Evolutionary conservation across 2,113 vertebrate genomes (phyloP), one percentile per base, ranked within the genome.

Genomic region (Tragelaphus scriptus): DNA sequence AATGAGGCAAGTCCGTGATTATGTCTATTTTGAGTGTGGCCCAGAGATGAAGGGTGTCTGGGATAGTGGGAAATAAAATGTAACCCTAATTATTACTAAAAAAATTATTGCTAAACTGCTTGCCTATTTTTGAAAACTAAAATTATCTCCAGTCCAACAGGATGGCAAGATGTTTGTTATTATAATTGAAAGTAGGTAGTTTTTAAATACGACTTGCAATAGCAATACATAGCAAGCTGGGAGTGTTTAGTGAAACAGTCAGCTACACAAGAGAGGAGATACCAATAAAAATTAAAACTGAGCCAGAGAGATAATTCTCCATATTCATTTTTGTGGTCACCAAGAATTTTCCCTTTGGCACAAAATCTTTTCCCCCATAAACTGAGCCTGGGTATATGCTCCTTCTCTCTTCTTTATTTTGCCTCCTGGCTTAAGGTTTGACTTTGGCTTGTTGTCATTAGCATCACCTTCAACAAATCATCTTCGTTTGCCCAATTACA

Each of bases 391-490:
- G 15, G 86, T 80, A 88, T 77, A 86, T 85, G 84, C 49, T 93
- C 85, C 59, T 75, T 91, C 63, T 55, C 44, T 13, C 11, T 86
- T 32, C 17, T 58, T 68, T 75, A 44, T 88, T 63, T 51, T 49
- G n/a, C 7, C 85, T 84, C 32, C 65, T 55, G 68, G 61, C 77
- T 44, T 55, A 49, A 0, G 5, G 36, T 92, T 55, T 95, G 95
- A 97, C 94, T 94, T 95, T 97, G 95, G 88, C 56, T 86, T 94
- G 85, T 55, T 89, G 93, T 91, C 93, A 97, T 97, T 91, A 91
- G 23, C 68, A 95, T 94, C 94, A 96, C 94, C 96, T 96, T 97
- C 95, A 91, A 95, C 95, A 98, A 96, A 97, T 95, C 97, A 90
- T 82, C 94, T 91, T 95, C 95, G 71, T 90, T 96, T 91, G 91